Conservation (phyloP, 2,888 invertebrate species). For the Caenorhabditis angaria region DNA sequence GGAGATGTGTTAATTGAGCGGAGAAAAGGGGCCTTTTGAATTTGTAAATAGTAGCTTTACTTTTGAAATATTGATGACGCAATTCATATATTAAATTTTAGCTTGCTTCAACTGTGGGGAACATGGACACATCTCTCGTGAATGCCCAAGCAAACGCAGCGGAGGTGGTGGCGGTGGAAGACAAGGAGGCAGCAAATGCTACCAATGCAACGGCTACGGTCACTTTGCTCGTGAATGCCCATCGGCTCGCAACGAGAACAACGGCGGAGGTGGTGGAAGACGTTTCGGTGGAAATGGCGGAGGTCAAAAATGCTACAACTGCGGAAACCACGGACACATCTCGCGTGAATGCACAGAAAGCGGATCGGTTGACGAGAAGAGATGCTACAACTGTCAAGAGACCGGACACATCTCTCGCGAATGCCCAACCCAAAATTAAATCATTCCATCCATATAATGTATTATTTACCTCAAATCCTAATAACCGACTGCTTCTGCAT, state of each 20-base stretch:
- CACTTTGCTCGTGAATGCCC: conserved; percentile 70
- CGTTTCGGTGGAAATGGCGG: conserved; percentile 40
- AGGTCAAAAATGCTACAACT: conserved; percentile 64
- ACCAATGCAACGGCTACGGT: conserved; percentile 60
- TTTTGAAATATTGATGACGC: not conserved
- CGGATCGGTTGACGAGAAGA: conserved; percentile 74
- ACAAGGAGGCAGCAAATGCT: conserved; percentile 42
- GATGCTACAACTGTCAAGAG: conserved; percentile 86
- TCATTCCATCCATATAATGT: conserved; percentile 23
- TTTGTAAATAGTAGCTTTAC: conserved; percentile 5
- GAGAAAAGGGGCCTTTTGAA: conserved; percentile 14
- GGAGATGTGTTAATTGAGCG: conserved; percentile 38
- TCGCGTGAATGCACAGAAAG: conserved; percentile 64
- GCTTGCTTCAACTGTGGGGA: conserved; percentile 64
- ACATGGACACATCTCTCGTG: conserved; percentile 67
- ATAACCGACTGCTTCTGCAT: conserved; percentile 28
- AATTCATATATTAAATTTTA: conserved; percentile 25
- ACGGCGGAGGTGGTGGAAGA: conserved; percentile 41
- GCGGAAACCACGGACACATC: conserved; percentile 64
- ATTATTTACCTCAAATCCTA: conserved; percentile 22
- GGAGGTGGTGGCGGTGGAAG: conserved; percentile 38
- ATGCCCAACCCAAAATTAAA: conserved; percentile 50
- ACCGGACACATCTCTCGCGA: conserved; percentile 65
- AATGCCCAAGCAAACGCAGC: conserved; percentile 56
- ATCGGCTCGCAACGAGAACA: conserved; percentile 38